These are phyloP conservation scores for Mactromeris polynyma DNA, from an alignment of 2,888 invertebrate species.

Conservation along the genomic window DNA sequence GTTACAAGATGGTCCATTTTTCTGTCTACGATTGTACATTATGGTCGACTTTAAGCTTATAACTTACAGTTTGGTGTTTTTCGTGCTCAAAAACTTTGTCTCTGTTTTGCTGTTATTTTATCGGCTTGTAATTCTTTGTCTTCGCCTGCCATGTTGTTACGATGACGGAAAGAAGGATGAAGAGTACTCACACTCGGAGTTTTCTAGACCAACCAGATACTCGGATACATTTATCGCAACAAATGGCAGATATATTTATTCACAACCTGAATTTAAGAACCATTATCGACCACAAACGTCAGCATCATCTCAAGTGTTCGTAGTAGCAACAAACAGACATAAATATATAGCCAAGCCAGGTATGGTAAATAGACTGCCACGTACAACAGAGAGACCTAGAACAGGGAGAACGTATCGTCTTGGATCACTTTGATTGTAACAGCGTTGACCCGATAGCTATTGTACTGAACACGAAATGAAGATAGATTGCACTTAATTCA, in stretches of 20 bases:
- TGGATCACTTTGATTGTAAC: background rate
- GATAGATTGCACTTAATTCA: no score
- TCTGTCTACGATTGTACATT: conserved; percentile 89
- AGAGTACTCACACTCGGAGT: conserved; percentile 31
- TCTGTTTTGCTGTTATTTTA: conserved; percentile 76
- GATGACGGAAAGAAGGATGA: conserved; percentile 43
- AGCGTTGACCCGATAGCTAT: no score
- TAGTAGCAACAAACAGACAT: background rate
- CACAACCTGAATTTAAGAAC: no score
- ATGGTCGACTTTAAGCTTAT: conserved; percentile 92
- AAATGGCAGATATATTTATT: background rate
- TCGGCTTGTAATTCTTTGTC: conserved; percentile 70
- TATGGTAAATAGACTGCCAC: background rate
- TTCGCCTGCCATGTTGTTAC: conserved; percentile 64
- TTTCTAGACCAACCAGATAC: conserved; percentile 18
- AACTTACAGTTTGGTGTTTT: conserved; percentile 83
- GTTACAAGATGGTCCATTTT: conserved; percentile 78
- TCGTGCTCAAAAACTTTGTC: conserved; percentile 80
- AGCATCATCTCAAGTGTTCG: background rate
- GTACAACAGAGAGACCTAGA: background rate
- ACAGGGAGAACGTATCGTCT: background rate
- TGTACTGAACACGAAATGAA: no score
- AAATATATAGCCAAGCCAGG: background rate
- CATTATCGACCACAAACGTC: background rate
- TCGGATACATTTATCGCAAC: background rate